phyloP scores from a whole-genome alignment of 2,113 vertebrate genomes.

The Sinocyclocheilus anophthalmus region DNA sequence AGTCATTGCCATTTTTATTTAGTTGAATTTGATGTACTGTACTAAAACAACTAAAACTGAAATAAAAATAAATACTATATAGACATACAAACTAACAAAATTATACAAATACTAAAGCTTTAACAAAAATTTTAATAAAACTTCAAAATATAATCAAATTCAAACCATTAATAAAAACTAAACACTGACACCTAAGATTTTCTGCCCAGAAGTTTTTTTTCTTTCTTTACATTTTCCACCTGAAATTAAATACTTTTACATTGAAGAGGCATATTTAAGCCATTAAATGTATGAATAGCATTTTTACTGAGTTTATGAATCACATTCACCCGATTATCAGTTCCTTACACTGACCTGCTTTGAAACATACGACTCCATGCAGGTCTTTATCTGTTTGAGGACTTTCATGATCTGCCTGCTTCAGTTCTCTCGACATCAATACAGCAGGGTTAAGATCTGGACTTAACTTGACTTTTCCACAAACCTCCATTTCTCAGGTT shows the following conservation, averaged over 20 bases:
- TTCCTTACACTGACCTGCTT: not conserved
- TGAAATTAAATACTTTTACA: not conserved
- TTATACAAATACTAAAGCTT: too few species aligned
- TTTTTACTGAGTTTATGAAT: not conserved
- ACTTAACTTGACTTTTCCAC: not conserved
- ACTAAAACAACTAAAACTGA: too few species aligned
- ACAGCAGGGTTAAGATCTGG: not conserved
- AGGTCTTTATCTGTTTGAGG: not conserved
- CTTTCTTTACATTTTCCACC: too few species aligned
- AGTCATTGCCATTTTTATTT: too few species aligned
- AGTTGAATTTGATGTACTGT: too few species aligned
- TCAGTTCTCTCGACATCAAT: not conserved
- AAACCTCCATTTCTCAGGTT: not conserved
- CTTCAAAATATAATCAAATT: too few species aligned
- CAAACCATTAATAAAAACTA: too few species aligned
- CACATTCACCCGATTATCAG: not conserved
- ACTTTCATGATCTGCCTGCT: not conserved
- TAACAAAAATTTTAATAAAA: too few species aligned
- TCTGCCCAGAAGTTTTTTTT: too few species aligned
- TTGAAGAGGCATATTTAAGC: not conserved
- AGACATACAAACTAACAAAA: too few species aligned
- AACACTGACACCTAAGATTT: too few species aligned
- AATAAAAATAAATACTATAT: too few species aligned
- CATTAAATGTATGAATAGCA: not conserved
- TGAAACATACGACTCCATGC: not conserved